Evolutionary conservation across 2,113 vertebrate species (phyloP), one percentile per base, ranked within the genome.

Genomic region (Chaetodon auriga): DNA sequence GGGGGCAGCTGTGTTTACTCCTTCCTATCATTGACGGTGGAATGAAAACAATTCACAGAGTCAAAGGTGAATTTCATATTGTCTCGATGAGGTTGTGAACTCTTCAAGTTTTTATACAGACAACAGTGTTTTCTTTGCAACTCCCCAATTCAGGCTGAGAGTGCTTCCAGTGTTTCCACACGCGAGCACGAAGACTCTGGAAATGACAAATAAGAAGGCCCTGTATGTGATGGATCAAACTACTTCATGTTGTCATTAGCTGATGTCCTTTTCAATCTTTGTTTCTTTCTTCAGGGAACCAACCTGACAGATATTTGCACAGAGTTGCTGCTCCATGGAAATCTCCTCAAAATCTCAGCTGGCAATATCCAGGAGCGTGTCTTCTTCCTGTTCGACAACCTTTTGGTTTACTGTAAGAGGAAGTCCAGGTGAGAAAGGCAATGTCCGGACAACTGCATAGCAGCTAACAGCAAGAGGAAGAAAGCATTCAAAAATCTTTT

Each of bases 361-460:
- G 98, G 98, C 83, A 99, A 99, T 85, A 99, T 99, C 89, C 98
- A 99, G 89, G 98, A 99, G 81, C 95, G 98, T 12, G 96, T 97
- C 89, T 99, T 99, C 93, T 99, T 99, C 92, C 94, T 99, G n/a
- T 99, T 99, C 0, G 98, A 99, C 95, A 99, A 98, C 93, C 96
- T 99, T 43, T 92, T 99, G 15, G 97, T 99, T 82, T 99, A 99
- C 87, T 99, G 98, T 90, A 99, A 99, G 94, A 96, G 97, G 91
- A 99, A 99, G 90, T 99, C 98, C 90, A 97, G 98, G 98, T 99
- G 87, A 92, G 94, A 62, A 64, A 72, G 23, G 43, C 55, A 1
- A 5, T 18, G 14, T 48, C 6, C 0, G 7, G 9, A 36, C 35
- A 23, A 18, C 30, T 35, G 5, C 6, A 79, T 30, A n/a, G 13